Conservation (phyloP, 1,140 invertebrate species). For the Drosophila pseudoobscura region DNA sequence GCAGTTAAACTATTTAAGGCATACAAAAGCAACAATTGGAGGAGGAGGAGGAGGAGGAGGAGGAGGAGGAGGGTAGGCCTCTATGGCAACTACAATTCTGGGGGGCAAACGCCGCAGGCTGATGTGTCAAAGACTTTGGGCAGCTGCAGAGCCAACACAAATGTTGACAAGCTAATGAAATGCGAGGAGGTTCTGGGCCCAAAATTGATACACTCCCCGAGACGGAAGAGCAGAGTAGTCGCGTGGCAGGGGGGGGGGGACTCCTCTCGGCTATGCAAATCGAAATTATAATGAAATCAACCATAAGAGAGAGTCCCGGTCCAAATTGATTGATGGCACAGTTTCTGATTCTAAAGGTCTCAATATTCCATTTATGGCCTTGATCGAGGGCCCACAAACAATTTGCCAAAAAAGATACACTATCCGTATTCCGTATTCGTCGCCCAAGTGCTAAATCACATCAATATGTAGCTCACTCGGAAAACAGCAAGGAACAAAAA, state of each 20-base stretch:
- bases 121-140: slow-evolving; percentile 76
- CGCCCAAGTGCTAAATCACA: slow-evolving; percentile 78
- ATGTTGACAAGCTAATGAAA: slow-evolving; percentile 81
- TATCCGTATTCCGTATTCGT: no score
- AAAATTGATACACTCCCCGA: slow-evolving; percentile 73
- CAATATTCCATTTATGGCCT: no score
- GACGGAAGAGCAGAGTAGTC: slow-evolving; percentile 45
- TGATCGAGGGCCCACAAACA: slow-evolving; percentile 29
- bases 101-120: slow-evolving; percentile 55
- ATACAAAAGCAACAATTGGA: slow-evolving; percentile 37
- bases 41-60: background rate
- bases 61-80: slow-evolving; percentile 4
- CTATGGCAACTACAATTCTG: slow-evolving; percentile 69
- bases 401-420: slow-evolving; percentile 58
- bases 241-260: slow-evolving; percentile 19
- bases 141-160: slow-evolving; percentile 59
- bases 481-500: slow-evolving; percentile 34
- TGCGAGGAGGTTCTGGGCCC: slow-evolving; percentile 57
- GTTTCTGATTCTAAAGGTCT: background rate
- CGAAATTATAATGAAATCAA: slow-evolving; percentile 82
- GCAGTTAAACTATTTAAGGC: slow-evolving; percentile 76
- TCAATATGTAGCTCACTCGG: slow-evolving; percentile 74
- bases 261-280: slow-evolving; percentile 70
- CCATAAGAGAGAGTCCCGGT: slow-evolving; percentile 35
- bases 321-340: slow-evolving; percentile 37